A percentile compares a stretch with the other conserved stretches of the same genome.
These are phyloP conservation scores for Cheiracanthium punctorium DNA, from an alignment of 2,888 invertebrate species.

Conservation along the genomic window DNA sequence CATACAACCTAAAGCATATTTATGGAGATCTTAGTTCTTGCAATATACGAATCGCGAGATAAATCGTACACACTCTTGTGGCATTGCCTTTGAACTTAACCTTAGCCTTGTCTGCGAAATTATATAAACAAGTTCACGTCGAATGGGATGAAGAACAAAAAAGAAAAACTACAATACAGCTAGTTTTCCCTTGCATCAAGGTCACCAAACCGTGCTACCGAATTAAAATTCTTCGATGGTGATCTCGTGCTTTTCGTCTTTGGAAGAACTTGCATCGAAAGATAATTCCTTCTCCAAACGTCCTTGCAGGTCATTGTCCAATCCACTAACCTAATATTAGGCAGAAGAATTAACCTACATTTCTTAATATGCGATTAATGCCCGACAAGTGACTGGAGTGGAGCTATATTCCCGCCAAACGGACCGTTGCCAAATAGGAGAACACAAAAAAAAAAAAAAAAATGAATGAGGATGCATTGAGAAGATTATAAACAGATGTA, in stretches of 20 bases:
- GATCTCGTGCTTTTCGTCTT: not conserved
- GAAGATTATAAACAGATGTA: not conserved
- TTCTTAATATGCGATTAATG: slow-evolving; percentile 60
- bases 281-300: not conserved
- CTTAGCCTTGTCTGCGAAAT: not conserved
- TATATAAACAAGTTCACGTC: not conserved
- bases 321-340: slow-evolving; percentile 66
- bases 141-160: not conserved
- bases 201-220: slow-evolving; percentile 3
- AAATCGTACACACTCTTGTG: too few species aligned
- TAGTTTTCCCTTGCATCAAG: not conserved
- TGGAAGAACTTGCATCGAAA: not conserved
- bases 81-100: not conserved
- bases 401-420: slow-evolving; percentile 36
- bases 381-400: slow-evolving; percentile 14
- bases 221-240: not conserved
- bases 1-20: too few species aligned
- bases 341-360: slow-evolving; percentile 63
- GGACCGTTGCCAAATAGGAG: slow-evolving; percentile 46
- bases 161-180: not conserved
- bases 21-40: too few species aligned
- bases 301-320: slow-evolving; percentile 62
- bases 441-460: slow-evolving; percentile 15
- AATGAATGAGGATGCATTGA: slow-evolving; percentile 16
- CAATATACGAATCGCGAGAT: too few species aligned